Base-by-base conservation (phyloP, 2,888 invertebrate genomes). In the Sycophila texana region DNA sequence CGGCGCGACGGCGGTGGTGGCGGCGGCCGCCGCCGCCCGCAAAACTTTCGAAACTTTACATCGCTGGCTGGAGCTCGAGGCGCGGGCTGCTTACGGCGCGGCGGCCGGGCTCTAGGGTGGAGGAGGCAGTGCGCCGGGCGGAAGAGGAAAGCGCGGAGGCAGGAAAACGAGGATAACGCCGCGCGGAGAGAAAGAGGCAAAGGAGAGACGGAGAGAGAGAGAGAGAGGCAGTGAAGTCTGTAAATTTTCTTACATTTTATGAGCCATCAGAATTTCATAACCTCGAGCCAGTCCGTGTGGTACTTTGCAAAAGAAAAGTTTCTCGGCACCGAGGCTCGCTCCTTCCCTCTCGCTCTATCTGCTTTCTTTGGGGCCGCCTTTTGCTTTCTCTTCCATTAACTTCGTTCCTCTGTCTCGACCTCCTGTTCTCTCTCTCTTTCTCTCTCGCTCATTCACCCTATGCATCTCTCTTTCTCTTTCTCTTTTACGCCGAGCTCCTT, bases 231-330 rank as follows among this genome's bases (percentile, higher is more conserved):
- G 86, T 85, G 85, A 88, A 89, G 89, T 89, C 90, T 90, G 90
- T 90, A 90, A 90, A 90, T 90, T 90, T 90, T 90, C 90, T 90
- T 90, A 90, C 90, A 90, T 90, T 90, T 90, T 90, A 90, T 90
- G 90, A 90, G 89, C 90, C 90, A 90, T 90, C 90, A 90, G 89
- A 90, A 90, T 90, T 90, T 90, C 90, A 90, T 90, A 90, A 90
- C 89, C 90, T 88, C 90, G 88, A 89, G 90, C 89, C 90, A 89
- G 90, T 90, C 89, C 89, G 90, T 88, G 89, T 89, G 89, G 90
- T 90, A 90, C 90, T 90, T 90, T 90, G 88, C 90, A 87, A 89
- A 87, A 73, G 81, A 88, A 90, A 90, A 90, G 87, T 90, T 90
- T 90, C 83, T 85, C 82, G 85, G 85, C 86, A 85, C 84, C 84